These are phyloP conservation scores for Drosophila fuyamai DNA, from an alignment of 1,140 invertebrate species.

Conservation along the genomic window DNA sequence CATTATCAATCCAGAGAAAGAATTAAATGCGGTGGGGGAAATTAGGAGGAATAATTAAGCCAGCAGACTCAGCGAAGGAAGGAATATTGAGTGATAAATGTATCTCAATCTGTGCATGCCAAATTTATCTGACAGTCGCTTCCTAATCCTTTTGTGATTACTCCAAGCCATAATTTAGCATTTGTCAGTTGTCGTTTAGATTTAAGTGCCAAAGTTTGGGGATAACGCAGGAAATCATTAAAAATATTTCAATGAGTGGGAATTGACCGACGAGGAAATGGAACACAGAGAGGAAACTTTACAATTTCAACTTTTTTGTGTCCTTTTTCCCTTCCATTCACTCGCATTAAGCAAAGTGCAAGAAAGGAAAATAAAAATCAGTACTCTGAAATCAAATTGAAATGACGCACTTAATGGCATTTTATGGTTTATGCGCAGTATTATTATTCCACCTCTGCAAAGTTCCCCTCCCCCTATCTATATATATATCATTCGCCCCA, in stretches of 20 bases:
- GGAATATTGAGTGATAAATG: slow-evolving; percentile 47
- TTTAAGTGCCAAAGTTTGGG: slow-evolving; percentile 30
- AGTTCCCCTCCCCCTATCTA: not conserved
- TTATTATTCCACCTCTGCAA: slow-evolving; percentile 58
- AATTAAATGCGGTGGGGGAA: slow-evolving; percentile 2
- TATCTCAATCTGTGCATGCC: slow-evolving; percentile 35
- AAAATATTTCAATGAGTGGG: slow-evolving; percentile 36
- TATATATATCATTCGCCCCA: not conserved
- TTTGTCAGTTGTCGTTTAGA: slow-evolving; percentile 28
- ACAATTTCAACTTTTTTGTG: slow-evolving; percentile 14
- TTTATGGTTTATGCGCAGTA: slow-evolving; percentile 77
- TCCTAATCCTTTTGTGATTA: slow-evolving; percentile 34
- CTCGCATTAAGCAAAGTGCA: slow-evolving; percentile 6
- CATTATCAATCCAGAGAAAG: slow-evolving; percentile 39
- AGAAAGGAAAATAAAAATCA: slow-evolving; percentile 38
- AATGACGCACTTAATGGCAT: slow-evolving; percentile 80
- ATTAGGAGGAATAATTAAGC: slow-evolving; percentile 38
- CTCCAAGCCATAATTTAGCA: slow-evolving; percentile 30
- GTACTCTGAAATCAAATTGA: slow-evolving; percentile 73
- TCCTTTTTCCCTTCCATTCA: not conserved
- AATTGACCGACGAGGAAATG: slow-evolving; percentile 21
- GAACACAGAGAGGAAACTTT: slow-evolving; percentile 17
- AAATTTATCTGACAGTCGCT: slow-evolving; percentile 23
- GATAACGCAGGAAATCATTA: slow-evolving; percentile 43
- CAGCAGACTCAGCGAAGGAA: not conserved